These are phyloP conservation scores for Erinaceus europaeus DNA, from an alignment of 2,113 vertebrate genomes.

Conservation along the genomic window DNA sequence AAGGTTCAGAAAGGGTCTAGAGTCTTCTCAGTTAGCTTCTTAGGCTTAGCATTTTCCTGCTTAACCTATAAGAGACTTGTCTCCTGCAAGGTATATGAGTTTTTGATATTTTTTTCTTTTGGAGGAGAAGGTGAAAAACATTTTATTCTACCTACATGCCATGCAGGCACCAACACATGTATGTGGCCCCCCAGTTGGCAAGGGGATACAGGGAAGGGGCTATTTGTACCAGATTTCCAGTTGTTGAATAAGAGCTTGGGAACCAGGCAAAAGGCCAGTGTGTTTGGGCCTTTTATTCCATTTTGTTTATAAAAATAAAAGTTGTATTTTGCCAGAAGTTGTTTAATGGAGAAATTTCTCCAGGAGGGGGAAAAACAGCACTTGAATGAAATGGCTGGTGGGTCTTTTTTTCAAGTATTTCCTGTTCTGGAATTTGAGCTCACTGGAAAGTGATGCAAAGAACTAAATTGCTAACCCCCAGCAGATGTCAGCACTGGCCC, in stretches of 20 bases:
- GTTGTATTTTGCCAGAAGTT: not conserved
- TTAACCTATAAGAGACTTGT: not conserved
- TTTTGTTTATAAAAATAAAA: not conserved
- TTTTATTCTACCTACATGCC: not conserved
- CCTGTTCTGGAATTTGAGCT: not conserved
- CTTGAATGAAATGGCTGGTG: not conserved
- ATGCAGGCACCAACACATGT: not conserved
- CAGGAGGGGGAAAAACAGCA: not conserved
- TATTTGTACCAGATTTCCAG: not conserved
- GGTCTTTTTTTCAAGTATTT: not conserved
- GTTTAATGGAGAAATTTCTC: not conserved
- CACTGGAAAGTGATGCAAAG: fast-evolving
- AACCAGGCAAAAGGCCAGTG: not conserved
- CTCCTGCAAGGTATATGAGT: not conserved
- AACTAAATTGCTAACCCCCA: not conserved
- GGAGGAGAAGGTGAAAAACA: not conserved
- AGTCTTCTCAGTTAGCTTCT: not conserved
- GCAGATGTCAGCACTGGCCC: not conserved
- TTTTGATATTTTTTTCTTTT: no score
- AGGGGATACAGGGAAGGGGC: not conserved
- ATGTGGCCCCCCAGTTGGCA: not conserved
- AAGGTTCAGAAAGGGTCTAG: not conserved
- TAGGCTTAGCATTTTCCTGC: not conserved
- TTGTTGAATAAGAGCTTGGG: not conserved
- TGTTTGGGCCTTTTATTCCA: not conserved